Evolutionary conservation across 2,113 vertebrate species (phyloP).

Genomic region (Dryoscopus gambensis): DNA sequence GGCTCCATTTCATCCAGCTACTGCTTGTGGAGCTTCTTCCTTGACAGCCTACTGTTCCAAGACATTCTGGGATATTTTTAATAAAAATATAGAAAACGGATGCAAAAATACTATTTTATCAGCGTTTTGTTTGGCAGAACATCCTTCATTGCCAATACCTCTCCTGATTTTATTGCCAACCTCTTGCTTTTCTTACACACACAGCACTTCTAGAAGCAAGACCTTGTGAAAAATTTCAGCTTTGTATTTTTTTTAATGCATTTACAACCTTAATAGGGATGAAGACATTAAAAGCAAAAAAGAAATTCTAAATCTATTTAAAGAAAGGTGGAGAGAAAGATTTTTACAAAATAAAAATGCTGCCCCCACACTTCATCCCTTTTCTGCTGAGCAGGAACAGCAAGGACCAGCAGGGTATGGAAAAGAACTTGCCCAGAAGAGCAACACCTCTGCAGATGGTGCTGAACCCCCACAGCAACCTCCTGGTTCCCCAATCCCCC

Average conservation of each 20-base stretch:
- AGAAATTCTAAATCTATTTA: not conserved
- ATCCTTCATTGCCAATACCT: not conserved
- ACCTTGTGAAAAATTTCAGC: not conserved
- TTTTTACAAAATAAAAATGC: not conserved
- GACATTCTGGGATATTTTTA: not conserved
- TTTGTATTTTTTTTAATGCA: accelerated
- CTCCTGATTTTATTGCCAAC: not conserved
- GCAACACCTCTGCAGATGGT: not conserved
- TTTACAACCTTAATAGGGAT: not conserved
- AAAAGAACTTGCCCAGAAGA: not conserved
- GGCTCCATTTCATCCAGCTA: not conserved
- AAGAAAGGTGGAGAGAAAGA: not conserved
- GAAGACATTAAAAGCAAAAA: not conserved
- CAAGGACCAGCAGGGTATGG: not conserved
- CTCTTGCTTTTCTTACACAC: not conserved
- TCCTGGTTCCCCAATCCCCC: not conserved
- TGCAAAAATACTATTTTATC: not conserved
- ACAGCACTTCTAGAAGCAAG: not conserved
- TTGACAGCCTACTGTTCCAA: not conserved
- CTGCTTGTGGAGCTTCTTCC: not conserved
- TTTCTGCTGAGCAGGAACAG: not conserved
- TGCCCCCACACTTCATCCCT: not conserved
- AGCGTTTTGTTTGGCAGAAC: not conserved
- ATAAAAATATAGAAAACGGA: not conserved
- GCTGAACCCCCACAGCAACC: not conserved